Evolutionary conservation across 2,113 vertebrate species (phyloP).

Genomic region (Picathartes gymnocephalus): DNA sequence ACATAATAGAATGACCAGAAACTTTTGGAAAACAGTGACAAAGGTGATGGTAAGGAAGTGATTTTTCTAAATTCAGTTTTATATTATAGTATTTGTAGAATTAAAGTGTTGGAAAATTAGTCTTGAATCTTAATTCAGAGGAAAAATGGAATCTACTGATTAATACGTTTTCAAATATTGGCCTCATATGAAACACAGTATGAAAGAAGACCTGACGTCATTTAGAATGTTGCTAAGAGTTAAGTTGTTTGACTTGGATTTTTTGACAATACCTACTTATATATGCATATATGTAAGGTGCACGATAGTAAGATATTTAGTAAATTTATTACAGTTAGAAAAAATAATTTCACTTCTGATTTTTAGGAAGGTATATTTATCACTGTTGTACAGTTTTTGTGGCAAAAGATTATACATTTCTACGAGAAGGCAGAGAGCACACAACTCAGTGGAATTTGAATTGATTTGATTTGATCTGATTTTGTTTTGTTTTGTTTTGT

Average conservation of each 20-base stretch:
- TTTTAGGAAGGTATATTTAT: background rate
- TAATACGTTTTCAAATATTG: background rate
- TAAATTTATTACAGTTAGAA: background rate
- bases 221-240: background rate
- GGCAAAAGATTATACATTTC: background rate
- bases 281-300: background rate
- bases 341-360: background rate
- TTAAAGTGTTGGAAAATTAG: background rate
- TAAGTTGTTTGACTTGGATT: background rate
- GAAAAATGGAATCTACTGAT: background rate
- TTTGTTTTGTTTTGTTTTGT: background rate
- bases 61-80: background rate
- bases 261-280: background rate
- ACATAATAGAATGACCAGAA: conserved; percentile 68
- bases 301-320: background rate
- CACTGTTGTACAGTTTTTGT: background rate
- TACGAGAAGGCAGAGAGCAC: background rate
- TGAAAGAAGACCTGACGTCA: background rate
- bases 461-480: background rate
- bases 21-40: conserved; percentile 73
- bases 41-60: conserved; percentile 73
- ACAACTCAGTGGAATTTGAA: background rate
- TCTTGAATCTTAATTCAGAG: background rate
- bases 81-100: background rate
- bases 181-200: background rate